Evolutionary conservation across 2,113 vertebrate genomes (phyloP).

Genomic region (Furnarius figulus): DNA sequence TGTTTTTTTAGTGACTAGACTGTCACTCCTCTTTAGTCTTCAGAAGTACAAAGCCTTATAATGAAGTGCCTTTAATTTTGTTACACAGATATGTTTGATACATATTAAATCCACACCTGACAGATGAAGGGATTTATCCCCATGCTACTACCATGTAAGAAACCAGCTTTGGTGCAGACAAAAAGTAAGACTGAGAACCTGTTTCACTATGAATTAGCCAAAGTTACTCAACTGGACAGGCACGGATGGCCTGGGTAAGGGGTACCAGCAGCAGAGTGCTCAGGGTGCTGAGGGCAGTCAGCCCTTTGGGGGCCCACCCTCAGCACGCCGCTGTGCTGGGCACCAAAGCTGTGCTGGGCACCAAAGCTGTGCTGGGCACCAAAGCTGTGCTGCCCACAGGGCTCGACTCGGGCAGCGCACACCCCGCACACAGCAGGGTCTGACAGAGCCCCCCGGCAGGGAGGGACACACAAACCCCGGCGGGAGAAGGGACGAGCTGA

Average conservation of each 20-base stretch:
- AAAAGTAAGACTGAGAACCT: background rate
- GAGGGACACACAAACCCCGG: no score
- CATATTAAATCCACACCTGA: background rate
- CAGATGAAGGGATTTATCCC: background rate
- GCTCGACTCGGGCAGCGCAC: no score
- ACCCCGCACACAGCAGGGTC: no score
- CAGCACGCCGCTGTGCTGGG: no score
- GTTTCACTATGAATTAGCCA: background rate
- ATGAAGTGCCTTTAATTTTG: background rate
- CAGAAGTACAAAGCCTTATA: background rate
- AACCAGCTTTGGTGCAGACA: background rate
- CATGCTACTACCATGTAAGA: background rate
- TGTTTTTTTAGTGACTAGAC: background rate
- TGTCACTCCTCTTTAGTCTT: background rate
- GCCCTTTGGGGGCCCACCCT: no score
- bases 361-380: no score
- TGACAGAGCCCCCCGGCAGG: no score
- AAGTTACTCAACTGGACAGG: background rate
- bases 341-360: no score
- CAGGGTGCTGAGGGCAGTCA: background rate
- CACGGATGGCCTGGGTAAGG: background rate
- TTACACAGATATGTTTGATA: background rate
- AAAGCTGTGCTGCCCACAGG: no score
- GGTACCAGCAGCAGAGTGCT: background rate
- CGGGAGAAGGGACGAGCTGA: accelerated